These are phyloP conservation scores for Microtus pennsylvanicus DNA, from an alignment of 2,113 vertebrate genomes.

Conservation along the genomic window DNA sequence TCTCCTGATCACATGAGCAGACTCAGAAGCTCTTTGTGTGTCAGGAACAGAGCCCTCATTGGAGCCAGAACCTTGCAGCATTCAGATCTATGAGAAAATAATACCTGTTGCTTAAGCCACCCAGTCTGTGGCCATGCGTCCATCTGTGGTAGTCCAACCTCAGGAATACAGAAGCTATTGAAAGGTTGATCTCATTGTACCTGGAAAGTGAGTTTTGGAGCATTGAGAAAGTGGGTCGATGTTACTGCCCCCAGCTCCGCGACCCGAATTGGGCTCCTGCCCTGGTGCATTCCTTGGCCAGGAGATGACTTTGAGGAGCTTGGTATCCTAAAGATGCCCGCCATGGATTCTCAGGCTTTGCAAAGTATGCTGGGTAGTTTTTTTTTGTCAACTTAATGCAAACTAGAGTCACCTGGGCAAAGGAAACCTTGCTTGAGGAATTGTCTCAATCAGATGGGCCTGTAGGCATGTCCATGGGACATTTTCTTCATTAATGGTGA, in stretches of 20 bases:
- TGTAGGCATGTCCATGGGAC: neutral
- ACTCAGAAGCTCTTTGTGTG: too few species aligned
- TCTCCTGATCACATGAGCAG: neutral
- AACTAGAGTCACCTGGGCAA: too few species aligned
- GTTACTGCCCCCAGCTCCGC: neutral
- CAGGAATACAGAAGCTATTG: neutral
- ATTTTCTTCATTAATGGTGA: neutral
- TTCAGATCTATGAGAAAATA: neutral
- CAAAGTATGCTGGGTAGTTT: neutral
- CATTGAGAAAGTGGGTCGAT: neutral
- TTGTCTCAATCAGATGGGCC: neutral
- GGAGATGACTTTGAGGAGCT: neutral
- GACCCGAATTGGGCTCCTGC: fast-evolving
- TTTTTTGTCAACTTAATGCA: too few species aligned
- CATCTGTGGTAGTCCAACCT: neutral
- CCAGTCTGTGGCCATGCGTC: neutral
- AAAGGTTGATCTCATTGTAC: neutral
- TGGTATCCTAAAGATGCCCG: neutral
- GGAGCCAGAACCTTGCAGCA: neutral
- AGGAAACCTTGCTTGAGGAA: neutral
- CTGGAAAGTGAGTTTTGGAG: neutral
- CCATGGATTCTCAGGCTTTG: neutral
- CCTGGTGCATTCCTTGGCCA: neutral
- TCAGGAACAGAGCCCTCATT: neutral
- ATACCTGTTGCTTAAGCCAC: neutral